Conservation (phyloP, 2,888 invertebrate genomes). For the Drosophila greeni region DNA sequence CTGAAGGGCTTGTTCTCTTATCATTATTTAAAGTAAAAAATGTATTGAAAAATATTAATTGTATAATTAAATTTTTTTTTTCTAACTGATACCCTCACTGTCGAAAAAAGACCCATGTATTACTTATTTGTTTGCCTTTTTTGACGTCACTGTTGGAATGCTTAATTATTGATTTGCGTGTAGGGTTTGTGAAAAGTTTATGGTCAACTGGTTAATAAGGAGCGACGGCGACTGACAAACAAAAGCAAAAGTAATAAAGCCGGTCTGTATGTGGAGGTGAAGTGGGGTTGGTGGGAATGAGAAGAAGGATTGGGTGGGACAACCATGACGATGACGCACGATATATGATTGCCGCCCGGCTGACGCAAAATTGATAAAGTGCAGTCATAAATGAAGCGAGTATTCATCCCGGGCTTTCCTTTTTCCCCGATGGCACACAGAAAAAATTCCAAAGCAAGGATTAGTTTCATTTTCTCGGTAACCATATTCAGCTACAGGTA, state of each 20-base stretch:
- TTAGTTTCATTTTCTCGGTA: background rate
- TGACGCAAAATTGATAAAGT: constrained; percentile 63
- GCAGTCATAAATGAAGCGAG: constrained; percentile 51
- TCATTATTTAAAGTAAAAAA: background rate
- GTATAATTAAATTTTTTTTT: background rate
- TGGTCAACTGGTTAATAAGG: constrained; percentile 57
- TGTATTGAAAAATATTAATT: background rate
- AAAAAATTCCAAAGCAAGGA: constrained; percentile 1
- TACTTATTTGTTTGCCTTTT: constrained; percentile 9
- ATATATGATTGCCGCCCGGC: constrained; percentile 27
- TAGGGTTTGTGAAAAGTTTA: constrained; percentile 50
- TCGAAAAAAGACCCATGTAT: background rate
- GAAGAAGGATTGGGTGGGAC: constrained; percentile 16
- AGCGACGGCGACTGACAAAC: constrained; percentile 22
- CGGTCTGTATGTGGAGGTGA: constrained; percentile 11
- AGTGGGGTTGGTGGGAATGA: background rate
- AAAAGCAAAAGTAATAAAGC: constrained; percentile 50
- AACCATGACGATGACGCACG: constrained; percentile 55
- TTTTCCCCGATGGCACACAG: constrained; percentile 5
- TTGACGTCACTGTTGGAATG: constrained; percentile 39
- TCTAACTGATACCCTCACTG: background rate
- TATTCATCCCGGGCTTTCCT: constrained; percentile 17
- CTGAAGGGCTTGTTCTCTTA: too few relatives aligned
- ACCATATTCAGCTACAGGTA: too few relatives aligned
- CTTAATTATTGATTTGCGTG: constrained; percentile 50